These are phyloP conservation scores for Neolamprologus cancellatus DNA, from an alignment of 2,113 vertebrate species.

Conservation along the genomic window DNA sequence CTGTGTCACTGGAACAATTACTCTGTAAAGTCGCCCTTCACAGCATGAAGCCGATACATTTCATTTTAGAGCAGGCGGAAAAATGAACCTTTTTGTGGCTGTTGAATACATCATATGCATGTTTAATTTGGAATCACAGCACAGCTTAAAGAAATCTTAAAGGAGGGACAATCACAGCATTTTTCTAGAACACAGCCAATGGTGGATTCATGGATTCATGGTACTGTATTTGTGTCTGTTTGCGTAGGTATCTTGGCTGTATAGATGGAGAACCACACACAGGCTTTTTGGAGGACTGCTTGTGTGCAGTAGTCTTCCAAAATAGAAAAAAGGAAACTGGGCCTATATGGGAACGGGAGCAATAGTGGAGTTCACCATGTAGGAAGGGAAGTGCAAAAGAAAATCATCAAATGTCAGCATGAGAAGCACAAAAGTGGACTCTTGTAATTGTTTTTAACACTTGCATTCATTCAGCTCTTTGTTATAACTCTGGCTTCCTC, in stretches of 20 bases:
- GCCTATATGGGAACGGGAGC: neutral
- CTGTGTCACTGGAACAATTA: neutral
- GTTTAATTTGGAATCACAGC: neutral
- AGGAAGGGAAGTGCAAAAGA: neutral
- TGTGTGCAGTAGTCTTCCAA: neutral
- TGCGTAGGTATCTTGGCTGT: neutral
- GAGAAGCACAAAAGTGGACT: neutral
- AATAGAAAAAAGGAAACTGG: neutral
- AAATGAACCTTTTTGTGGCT: neutral
- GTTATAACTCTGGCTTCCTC: neutral
- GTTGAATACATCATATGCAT: neutral
- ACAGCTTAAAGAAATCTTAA: neutral
- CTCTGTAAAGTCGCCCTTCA: neutral
- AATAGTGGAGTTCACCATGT: neutral
- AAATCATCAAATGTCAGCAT: neutral
- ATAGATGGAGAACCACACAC: neutral
- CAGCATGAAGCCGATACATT: neutral
- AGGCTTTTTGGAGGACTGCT: neutral
- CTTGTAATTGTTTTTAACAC: neutral
- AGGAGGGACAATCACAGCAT: neutral
- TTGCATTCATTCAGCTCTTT: neutral
- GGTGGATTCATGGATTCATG: neutral
- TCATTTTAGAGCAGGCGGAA: neutral
- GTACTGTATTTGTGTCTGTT: neutral
- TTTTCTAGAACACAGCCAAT: neutral